These are phyloP conservation scores for Tolmerus cingulatus DNA, from an alignment of 2,888 invertebrate species.

Conservation along the genomic window DNA sequence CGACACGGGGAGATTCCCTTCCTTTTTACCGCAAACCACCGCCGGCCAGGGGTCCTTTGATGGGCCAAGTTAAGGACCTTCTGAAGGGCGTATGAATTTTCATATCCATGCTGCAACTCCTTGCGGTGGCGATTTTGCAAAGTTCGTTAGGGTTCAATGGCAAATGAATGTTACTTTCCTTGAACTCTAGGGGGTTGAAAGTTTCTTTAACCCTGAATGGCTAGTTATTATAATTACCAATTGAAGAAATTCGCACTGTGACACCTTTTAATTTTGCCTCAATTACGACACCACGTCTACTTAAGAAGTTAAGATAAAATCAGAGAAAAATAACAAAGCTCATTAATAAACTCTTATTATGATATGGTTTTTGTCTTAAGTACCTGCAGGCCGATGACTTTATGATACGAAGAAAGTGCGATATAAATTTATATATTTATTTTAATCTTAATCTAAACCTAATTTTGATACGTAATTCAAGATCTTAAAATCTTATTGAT, in stretches of 20 bases:
- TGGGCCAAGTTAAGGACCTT: not conserved
- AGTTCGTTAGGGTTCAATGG: not conserved
- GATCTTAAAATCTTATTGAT: too few relatives aligned
- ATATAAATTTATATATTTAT: too few relatives aligned
- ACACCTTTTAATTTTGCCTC: not conserved
- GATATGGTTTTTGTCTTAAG: too few relatives aligned
- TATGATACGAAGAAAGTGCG: too few relatives aligned
- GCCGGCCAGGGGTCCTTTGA: not conserved
- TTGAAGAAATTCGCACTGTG: not conserved
- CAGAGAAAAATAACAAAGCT: not conserved
- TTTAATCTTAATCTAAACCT: too few relatives aligned
- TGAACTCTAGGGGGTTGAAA: not conserved
- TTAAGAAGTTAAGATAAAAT: not conserved
- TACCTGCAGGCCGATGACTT: too few relatives aligned
- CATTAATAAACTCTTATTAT: too few relatives aligned
- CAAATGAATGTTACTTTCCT: not conserved
- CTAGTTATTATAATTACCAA: not conserved
- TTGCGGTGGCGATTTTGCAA: not conserved
- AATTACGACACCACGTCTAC: not conserved
- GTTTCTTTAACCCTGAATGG: not conserved
- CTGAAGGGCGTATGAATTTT: not conserved
- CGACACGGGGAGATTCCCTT: not conserved
- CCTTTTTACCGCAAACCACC: not conserved
- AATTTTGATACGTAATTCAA: too few relatives aligned
- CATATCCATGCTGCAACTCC: not conserved